phyloP scores from a whole-genome alignment of 1,140 invertebrate genomes.

The Drosophila kohkoa region DNA sequence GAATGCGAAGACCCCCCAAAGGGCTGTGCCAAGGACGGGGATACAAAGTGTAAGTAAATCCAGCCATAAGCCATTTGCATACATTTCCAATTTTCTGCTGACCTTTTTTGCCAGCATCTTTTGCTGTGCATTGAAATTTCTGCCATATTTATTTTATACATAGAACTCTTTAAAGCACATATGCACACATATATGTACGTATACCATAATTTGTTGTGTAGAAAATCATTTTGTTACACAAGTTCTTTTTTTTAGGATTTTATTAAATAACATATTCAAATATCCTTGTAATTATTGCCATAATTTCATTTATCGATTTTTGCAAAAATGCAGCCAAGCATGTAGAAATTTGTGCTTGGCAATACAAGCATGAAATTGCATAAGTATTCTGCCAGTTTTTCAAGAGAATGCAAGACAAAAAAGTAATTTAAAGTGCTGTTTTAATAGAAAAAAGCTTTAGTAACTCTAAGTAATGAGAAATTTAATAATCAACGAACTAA shows the following conservation, averaged over 20 bases:
- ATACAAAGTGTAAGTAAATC: conserved; percentile 72
- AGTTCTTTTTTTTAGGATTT: not conserved
- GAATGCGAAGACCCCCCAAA: conserved; percentile 7
- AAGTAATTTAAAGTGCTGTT: no score
- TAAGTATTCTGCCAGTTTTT: not conserved
- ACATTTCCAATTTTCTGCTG: conserved; percentile 62
- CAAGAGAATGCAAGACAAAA: not conserved
- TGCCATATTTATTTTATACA: conserved; percentile 18
- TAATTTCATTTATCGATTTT: conserved; percentile 47
- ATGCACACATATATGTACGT: not conserved
- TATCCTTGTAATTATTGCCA: conserved; percentile 17
- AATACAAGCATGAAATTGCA: not conserved
- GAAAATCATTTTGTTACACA: conserved; percentile 3
- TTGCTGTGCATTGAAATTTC: conserved; percentile 26
- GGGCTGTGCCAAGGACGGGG: conserved; percentile 14
- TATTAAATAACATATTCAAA: conserved; percentile 6
- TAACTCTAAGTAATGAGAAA: not conserved
- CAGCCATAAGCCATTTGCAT: conserved; percentile 75
- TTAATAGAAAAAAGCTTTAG: no score
- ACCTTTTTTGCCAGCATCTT: conserved; percentile 36
- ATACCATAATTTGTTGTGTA: not conserved
- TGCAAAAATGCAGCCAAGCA: not conserved
- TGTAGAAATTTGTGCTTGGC: not conserved
- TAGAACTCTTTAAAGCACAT: conserved; percentile 19
- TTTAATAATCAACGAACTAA: not conserved